Conservation (phyloP, 2,113 vertebrate species). For the Toxotes chatareus region DNA sequence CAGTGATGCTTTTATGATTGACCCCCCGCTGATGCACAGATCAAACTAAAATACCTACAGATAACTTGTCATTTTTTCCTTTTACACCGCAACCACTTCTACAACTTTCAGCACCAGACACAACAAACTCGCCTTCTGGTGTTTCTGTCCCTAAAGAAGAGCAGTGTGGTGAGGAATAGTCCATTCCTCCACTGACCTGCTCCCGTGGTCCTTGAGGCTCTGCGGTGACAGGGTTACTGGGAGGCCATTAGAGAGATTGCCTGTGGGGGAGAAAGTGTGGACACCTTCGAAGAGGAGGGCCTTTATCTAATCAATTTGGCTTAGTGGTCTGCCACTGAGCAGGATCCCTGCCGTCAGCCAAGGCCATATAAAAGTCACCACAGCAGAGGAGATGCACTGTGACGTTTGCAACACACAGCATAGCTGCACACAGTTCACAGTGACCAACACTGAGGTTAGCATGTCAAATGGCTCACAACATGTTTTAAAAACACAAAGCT, state of each 20-base stretch:
- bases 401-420: slow-evolving; percentile 12
- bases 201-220: slow-evolving; percentile 42
- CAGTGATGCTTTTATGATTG: slow-evolving; percentile 33
- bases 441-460: not conserved
- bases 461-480: not conserved
- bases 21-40: not conserved
- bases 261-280: slow-evolving; percentile 61
- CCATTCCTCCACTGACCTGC: slow-evolving; percentile 33
- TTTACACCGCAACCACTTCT: slow-evolving; percentile 13
- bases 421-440: not conserved
- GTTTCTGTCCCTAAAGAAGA: not conserved
- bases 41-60: slow-evolving; percentile 21
- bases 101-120: slow-evolving; percentile 18
- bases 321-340: slow-evolving; percentile 68
- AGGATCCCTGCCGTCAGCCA: slow-evolving; percentile 54
- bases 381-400: slow-evolving; percentile 26
- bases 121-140: not conserved
- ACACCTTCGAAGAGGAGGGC: slow-evolving; percentile 67
- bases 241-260: slow-evolving; percentile 80
- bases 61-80: slow-evolving; percentile 11
- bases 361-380: slow-evolving; percentile 74
- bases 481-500: not conserved
- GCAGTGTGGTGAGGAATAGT: slow-evolving; percentile 26
- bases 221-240: slow-evolving; percentile 55
- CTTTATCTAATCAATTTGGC: slow-evolving; percentile 82